These are phyloP conservation scores for Lathamus discolor DNA, from an alignment of 2,113 vertebrate genomes.

Conservation along the genomic window DNA sequence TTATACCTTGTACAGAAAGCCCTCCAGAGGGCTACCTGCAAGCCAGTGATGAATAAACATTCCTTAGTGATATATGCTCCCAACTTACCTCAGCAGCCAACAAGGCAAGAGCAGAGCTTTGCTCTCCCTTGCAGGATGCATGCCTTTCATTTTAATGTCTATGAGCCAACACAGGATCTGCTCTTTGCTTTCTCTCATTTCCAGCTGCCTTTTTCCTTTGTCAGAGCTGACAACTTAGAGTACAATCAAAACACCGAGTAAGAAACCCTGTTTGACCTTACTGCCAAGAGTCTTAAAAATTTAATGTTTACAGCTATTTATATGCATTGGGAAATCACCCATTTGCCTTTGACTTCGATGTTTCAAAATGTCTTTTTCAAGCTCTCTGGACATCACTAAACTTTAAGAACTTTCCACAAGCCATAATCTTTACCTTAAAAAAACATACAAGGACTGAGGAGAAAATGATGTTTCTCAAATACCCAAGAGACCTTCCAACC, in stretches of 20 bases:
- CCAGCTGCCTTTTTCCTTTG: neutral
- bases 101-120: neutral
- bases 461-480: neutral
- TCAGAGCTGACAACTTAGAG: neutral
- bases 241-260: neutral
- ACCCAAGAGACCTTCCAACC: neutral
- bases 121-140: neutral
- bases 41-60: slow-evolving; percentile 32
- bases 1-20: neutral
- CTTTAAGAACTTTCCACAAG: neutral
- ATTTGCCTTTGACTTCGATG: neutral
- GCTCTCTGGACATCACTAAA: neutral
- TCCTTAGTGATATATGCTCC: slow-evolving; percentile 21
- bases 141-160: slow-evolving; percentile 18
- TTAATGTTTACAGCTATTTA: slow-evolving; percentile 4
- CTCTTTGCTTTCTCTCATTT: slow-evolving; percentile 11
- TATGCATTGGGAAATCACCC: neutral
- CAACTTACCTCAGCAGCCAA: neutral
- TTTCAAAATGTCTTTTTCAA: neutral
- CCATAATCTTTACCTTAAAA: neutral
- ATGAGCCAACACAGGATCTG: neutral
- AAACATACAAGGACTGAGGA: neutral
- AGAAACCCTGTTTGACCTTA: neutral
- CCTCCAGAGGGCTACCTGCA: slow-evolving; percentile 5
- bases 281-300: neutral